phyloP scores from a whole-genome alignment of 2,797 vertebrate species.

The Gadopsis marmoratus region DNA sequence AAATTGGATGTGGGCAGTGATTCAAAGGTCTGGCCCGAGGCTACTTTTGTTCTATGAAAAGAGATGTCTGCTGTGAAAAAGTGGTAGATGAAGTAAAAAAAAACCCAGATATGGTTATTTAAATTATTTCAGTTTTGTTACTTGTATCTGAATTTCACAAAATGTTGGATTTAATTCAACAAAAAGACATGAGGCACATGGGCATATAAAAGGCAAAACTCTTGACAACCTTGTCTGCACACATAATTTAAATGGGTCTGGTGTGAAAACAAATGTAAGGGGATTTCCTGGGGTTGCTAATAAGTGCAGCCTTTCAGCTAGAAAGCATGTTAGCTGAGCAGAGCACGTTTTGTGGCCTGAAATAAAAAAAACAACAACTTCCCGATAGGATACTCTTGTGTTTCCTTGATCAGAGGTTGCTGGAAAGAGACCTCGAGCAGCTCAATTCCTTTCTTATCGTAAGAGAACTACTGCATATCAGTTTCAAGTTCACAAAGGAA shows the following conservation, averaged over 20 bases:
- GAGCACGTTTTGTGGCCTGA: slow-evolving; percentile 3
- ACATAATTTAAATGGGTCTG: background rate
- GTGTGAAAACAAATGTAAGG: background rate
- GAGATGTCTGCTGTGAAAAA: background rate
- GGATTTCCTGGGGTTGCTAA: slow-evolving; percentile 13
- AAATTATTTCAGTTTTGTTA: background rate
- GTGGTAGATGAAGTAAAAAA: background rate
- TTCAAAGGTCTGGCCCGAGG: no score
- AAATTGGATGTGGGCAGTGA: background rate
- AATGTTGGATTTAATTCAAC: background rate
- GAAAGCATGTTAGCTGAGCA: background rate
- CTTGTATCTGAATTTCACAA: background rate
- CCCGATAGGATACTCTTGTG: slow-evolving; percentile 8
- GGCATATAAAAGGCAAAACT: background rate
- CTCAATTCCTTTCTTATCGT: background rate
- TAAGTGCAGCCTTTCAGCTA: background rate
- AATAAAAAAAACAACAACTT: background rate
- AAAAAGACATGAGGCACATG: background rate
- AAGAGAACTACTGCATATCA: background rate
- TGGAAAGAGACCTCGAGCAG: background rate
- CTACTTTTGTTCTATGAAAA: no score
- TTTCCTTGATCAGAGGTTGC: background rate
- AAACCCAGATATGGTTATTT: background rate
- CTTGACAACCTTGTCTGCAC: background rate
- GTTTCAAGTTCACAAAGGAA: background rate